phyloP scores from a whole-genome alignment of 2,113 vertebrate genomes.

The Myiozetetes cayanensis region DNA sequence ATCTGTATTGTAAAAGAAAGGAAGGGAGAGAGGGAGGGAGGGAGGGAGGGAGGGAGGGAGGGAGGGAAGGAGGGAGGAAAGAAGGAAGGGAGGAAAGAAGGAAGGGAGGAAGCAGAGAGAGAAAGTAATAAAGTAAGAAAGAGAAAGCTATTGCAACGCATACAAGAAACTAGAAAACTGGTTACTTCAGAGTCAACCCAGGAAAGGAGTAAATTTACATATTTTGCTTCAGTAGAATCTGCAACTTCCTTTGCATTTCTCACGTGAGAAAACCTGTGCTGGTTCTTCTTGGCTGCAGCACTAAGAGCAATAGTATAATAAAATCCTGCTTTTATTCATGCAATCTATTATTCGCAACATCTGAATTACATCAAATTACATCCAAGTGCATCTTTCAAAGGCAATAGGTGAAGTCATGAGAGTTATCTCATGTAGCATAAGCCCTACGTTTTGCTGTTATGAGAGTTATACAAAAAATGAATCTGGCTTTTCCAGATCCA shows the following conservation, averaged over 20 bases:
- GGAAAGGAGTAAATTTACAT: neutral
- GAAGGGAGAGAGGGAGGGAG: fast-evolving
- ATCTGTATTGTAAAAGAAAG: neutral
- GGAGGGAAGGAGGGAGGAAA: fast-evolving
- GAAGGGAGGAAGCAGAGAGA: fast-evolving
- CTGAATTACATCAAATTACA: neutral
- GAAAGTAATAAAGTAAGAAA: neutral
- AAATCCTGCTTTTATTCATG: neutral
- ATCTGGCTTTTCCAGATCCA: neutral
- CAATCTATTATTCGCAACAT: neutral
- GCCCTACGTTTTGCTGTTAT: neutral
- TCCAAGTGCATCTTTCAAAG: neutral
- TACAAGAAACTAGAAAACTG: neutral
- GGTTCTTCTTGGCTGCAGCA: neutral
- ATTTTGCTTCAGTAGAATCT: neutral
- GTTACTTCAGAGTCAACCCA: neutral
- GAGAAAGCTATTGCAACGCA: neutral
- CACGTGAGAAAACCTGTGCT: neutral
- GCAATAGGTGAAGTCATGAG: neutral
- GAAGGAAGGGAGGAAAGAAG: fast-evolving
- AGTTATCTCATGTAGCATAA: neutral
- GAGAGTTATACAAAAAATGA: neutral
- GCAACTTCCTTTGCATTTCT: neutral
- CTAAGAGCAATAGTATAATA: neutral
- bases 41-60: fast-evolving